Base-by-base conservation (phyloP, 2,113 vertebrate genomes). In the Vidua macroura region DNA sequence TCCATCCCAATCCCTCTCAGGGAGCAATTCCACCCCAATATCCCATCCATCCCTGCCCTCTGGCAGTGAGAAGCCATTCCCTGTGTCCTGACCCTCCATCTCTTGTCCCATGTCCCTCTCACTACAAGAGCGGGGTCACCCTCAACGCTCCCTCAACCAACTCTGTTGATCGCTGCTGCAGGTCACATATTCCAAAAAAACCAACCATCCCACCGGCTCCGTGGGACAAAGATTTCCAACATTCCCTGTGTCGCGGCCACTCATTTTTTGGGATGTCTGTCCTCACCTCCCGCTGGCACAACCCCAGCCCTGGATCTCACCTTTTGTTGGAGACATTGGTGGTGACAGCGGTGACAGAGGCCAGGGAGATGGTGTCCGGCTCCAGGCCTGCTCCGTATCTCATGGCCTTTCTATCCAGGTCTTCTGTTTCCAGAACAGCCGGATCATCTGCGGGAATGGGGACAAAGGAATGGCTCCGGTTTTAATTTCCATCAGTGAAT, bases 251-350 rank as follows among this genome's bases (percentile, higher is more conserved):
- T 13, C 12, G 1, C 49, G 51, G 2, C 9, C n/a, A 6, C 0
- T 0, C 2, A 0, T 48, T 63, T 63, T 53, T 46, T 0, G 0
- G 17, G 52, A 6, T 14, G 12, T 3, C 11, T 0, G 7, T 2
- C 75, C 39, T 62, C 68, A 6, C 35, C 33, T 73, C 23, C 46
- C 1, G 1, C 44, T 23, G 12, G 31, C 30, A 8, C 31, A 1
- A 23, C 12, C 30, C 59, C 62, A 9, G 0, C 1, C 10, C 9
- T 2, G 4, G 20, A 10, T n/a, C 96, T 97, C 93, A 98, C 99
- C 99, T 98, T 88, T 99, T 99, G 31, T 99, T 99, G 10, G 99
- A 99, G 62, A 99, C 99, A 15, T 99, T 99, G 86, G 98, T 99
- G 94, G 99, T 99, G 92, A 99, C 98, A 3, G 99, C 99, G 0